Conservation (phyloP, 2,888 invertebrate species). For the Bellardia pandia region DNA sequence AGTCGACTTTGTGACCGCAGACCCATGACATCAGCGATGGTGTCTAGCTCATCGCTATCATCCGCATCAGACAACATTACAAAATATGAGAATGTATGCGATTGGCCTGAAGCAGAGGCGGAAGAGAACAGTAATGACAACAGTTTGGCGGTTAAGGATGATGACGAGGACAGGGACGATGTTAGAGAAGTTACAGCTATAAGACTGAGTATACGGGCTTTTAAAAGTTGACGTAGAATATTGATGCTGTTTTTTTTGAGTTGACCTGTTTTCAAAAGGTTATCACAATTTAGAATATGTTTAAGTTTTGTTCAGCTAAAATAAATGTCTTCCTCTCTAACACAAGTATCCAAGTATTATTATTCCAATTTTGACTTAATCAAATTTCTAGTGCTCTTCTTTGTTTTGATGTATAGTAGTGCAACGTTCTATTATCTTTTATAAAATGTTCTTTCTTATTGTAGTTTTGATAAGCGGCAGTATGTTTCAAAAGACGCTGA, state of each 20-base stretch:
- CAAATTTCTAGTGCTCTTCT: conserved; percentile 35
- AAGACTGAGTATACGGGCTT: conserved; percentile 44
- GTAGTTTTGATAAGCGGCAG: conserved; percentile 48
- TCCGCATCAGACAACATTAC: conserved; percentile 81
- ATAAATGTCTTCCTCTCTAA: neutral
- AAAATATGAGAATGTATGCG: conserved; percentile 53
- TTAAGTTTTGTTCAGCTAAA: neutral
- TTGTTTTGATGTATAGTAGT: neutral
- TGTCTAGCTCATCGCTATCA: conserved; percentile 86
- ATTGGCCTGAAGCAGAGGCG: conserved; percentile 2
- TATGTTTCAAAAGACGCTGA: conserved; percentile 14
- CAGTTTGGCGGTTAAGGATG: conserved; percentile 62
- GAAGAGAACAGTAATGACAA: conserved; percentile 57
- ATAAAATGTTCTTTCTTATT: conserved; percentile 12
- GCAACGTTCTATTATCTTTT: conserved; percentile 7
- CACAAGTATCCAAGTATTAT: neutral
- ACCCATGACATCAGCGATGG: conserved; percentile 89
- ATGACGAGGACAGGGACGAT: conserved; percentile 58
- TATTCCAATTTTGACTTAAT: conserved; percentile 13
- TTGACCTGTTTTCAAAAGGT: conserved; percentile 15
- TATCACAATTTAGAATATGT: conserved; percentile 38
- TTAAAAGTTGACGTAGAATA: conserved; percentile 58
- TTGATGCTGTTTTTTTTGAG: conserved; percentile 45
- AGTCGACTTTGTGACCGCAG: conserved; percentile 88
- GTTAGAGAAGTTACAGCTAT: conserved; percentile 52